Base-by-base conservation (phyloP, 2,888 invertebrate genomes). In the Fragum fragum region DNA sequence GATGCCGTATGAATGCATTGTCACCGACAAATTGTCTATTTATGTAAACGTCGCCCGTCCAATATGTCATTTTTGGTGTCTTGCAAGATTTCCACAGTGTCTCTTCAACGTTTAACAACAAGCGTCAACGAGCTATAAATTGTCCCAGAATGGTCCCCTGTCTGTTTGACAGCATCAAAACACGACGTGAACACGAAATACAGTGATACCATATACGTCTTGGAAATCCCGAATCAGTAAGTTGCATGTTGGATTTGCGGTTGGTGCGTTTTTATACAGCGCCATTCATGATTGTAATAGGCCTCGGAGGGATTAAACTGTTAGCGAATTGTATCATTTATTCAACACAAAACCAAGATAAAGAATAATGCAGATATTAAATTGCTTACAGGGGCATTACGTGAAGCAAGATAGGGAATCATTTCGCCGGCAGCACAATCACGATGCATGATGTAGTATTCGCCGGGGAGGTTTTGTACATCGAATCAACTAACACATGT, bases 81-180 rank as follows among this genome's bases (percentile, higher is more conserved):
- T 42, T 42, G 11, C 32, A 21, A 18, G 16, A 42, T 42, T 66
- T 42, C 66, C 66, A n/a, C 23, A 11, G 66, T 42, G 47, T 26
- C 66, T 39, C 39, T 42, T 66, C 23, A 66, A 26, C 42, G 66
- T 23, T 26, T 21, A 39, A 66, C 66, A 42, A 21, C 36, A 42
- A 36, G 66, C 66, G 26, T 16, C 32, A 66, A 42, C 42, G 47
- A 66, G 66, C 36, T 18, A 66, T 66, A 66, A 66, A 66, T 66
- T 36, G 42, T 66, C 16, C 18, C 36, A 21, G n/a, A 66, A 39
- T 66, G 23, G 66, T 9, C 42, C 66, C 29, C 23, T 42, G 66
- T 26, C 39, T 66, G 47, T 66, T 66, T 66, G 66, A 66, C 66
- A 66, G 66, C 66, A 66, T 66, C 36, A 42, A 66, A 66, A 66